These are phyloP conservation scores for Grammomys dolichurus DNA, from an alignment of 2,113 vertebrate genomes.

Conservation along the genomic window DNA sequence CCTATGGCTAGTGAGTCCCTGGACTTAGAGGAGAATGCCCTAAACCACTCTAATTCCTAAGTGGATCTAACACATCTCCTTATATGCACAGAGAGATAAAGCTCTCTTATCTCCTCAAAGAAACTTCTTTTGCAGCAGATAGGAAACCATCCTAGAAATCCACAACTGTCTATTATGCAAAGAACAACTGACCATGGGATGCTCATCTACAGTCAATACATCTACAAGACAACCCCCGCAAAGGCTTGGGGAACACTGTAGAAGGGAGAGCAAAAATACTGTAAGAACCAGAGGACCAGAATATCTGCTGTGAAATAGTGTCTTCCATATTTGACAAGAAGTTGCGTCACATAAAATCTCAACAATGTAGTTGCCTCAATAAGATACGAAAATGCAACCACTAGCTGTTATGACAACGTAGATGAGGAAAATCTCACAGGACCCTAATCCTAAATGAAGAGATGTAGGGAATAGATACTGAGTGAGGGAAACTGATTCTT, in stretches of 20 bases:
- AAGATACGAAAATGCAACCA: not conserved
- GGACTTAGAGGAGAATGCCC: not conserved
- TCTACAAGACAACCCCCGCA: not conserved
- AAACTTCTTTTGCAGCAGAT: not conserved
- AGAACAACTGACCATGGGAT: not conserved
- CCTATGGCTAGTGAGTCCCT: not conserved
- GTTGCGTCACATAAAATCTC: not conserved
- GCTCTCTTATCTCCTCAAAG: not conserved
- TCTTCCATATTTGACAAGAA: not conserved
- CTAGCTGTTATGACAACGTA: not conserved
- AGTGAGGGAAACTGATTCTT: not conserved
- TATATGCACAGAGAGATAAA: not conserved
- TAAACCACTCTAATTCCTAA: not conserved
- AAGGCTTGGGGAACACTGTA: not conserved
- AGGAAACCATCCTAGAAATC: not conserved
- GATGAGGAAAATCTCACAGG: not conserved
- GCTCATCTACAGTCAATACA: too few species aligned
- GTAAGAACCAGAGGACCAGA: not conserved
- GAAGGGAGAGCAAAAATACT: not conserved
- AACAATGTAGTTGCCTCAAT: not conserved
- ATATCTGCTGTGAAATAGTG: not conserved
- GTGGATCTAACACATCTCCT: not conserved
- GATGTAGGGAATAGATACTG: not conserved
- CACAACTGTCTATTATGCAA: not conserved
- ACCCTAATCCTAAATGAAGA: not conserved